These are phyloP conservation scores for Heliconius aoede DNA, from an alignment of 2,888 invertebrate species.

Conservation along the genomic window DNA sequence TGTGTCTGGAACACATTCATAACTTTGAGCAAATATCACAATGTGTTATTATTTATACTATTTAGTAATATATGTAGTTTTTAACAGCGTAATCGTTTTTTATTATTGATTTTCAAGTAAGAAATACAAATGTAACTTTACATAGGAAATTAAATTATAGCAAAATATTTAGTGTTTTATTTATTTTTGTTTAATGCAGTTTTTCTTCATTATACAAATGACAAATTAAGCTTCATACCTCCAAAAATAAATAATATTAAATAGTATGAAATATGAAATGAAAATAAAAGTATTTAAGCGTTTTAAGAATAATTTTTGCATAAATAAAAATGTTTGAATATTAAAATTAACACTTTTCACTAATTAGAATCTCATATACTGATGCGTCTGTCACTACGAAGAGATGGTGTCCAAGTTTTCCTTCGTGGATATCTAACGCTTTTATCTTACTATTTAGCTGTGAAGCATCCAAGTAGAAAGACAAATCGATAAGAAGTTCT, in stretches of 20 bases:
- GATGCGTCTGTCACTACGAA: constrained; percentile 47
- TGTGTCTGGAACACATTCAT: constrained; percentile 65
- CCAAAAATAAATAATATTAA: constrained; percentile 10
- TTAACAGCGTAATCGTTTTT: constrained; percentile 25
- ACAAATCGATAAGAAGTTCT: constrained; percentile 47
- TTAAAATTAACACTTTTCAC: neutral
- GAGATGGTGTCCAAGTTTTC: constrained; percentile 50
- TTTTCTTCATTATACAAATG: neutral
- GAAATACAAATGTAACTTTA: constrained; percentile 32
- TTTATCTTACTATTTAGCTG: constrained; percentile 40
- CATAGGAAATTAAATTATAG: constrained; percentile 32
- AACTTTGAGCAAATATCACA: constrained; percentile 37
- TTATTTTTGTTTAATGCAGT: neutral
- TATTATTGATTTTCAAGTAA: constrained; percentile 25
- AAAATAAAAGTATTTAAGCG: neutral
- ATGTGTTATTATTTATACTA: constrained; percentile 18
- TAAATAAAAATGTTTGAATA: neutral
- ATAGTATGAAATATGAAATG: neutral
- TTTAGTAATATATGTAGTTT: constrained; percentile 18
- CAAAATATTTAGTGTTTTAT: constrained; percentile 11
- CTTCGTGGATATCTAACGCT: constrained; percentile 54
- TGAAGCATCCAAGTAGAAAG: constrained; percentile 40
- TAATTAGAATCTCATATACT: constrained; percentile 46
- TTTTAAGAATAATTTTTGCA: neutral
- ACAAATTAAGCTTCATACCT: neutral